Evolutionary conservation across 2,888 invertebrate genomes (phyloP), one percentile per base, ranked within the genome.

Genomic region (Cephus runcator): DNA sequence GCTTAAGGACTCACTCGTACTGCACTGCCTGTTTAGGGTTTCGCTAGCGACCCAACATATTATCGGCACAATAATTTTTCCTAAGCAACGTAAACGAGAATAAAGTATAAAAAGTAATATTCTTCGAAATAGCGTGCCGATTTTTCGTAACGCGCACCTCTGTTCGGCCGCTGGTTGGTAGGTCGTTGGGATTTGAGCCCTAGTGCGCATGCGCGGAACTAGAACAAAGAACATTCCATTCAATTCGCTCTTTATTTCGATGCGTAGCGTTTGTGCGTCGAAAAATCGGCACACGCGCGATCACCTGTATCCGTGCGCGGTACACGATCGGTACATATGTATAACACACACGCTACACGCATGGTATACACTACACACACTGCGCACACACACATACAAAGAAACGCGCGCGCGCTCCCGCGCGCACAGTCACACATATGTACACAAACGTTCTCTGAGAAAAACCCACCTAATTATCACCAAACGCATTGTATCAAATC

Each of bases 11-110:
- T 89, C 90, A 90, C 90, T 90, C 88, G 88, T 90, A 91, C 87
- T 91, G 91, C 91, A 91, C 91, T 91, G 91, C 91, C 91, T 91
- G 89, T 91, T 90, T 91, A 91, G 91, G 91, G 91, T 91, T 90
- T 89, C 89, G 87, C 88, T 91, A 91, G 89, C 85, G 87, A 90
- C 91, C 91, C 90, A 90, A 90, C 89, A 88, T 90, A 91, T 91
- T 91, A 91, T 91, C 88, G 91, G 91, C 91, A 91, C 91, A 91
- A 91, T 91, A 90, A 91, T 91, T 91, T 91, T 90, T 91, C 90
- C 89, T 91, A 91, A 90, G 88, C 89, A 90, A 90, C 87, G 86
- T 89, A 88, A 87, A 85, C 83, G 83, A 81, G 75, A 76, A 80
- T 75, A 34, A 68, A 34, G 69, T 68, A 74, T 69, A 75, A 69